phyloP scores from a whole-genome alignment of 2,888 invertebrate genomes.

The Caenorhabditis imperialis region DNA sequence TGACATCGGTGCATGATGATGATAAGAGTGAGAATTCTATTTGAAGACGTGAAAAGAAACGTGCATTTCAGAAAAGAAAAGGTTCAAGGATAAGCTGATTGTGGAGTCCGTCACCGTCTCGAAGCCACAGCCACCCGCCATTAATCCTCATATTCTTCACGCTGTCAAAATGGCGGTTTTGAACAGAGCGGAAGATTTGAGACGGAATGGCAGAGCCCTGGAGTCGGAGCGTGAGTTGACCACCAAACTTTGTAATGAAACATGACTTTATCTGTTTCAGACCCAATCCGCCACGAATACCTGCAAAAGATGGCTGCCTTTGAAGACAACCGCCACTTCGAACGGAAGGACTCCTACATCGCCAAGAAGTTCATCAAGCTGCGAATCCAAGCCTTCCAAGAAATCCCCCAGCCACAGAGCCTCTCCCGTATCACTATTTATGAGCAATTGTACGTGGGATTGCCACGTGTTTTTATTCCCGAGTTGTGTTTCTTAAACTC shows the following conservation, averaged over 20 bases:
- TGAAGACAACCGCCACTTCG: no score
- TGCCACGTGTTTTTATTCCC: background rate
- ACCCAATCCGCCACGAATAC: background rate
- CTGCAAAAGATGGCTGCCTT: background rate
- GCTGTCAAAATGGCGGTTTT: background rate
- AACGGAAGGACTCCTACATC: background rate
- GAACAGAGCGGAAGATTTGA: background rate
- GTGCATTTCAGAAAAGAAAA: no score
- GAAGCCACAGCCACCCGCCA: background rate
- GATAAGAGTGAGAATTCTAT: no score
- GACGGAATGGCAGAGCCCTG: no score
- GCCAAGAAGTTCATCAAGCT: background rate
- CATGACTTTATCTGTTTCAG: background rate
- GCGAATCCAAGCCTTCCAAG: no score
- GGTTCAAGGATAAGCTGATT: no score
- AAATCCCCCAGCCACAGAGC: background rate
- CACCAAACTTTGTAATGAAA: background rate
- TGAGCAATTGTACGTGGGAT: constrained; percentile 3
- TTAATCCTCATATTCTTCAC: constrained; percentile 13
- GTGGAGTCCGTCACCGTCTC: constrained; percentile 3
- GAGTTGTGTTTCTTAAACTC: constrained; percentile 11
- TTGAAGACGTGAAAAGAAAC: no score
- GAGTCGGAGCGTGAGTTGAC: no score
- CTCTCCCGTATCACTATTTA: constrained; percentile 24
- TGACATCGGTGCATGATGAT: no score